phyloP scores from a whole-genome alignment of 2,113 vertebrate species.

The Percopsis transmontana region DNA sequence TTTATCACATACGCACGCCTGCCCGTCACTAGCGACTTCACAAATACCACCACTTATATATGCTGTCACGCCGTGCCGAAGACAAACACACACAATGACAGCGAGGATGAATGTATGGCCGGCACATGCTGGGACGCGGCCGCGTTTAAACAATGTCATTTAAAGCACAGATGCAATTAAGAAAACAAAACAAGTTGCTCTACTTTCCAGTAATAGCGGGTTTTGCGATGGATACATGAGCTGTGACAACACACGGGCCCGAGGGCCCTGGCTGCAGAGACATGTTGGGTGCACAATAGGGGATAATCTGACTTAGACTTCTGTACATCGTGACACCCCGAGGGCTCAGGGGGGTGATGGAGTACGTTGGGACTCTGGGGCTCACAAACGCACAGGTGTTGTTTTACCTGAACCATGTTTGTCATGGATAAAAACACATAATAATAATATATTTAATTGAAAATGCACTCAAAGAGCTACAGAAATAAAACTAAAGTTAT shows the following conservation, averaged over 20 bases:
- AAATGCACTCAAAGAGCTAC: no score
- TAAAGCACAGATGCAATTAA: not conserved
- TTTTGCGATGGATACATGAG: constrained; percentile 7
- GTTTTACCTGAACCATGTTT: not conserved
- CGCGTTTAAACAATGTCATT: constrained; percentile 3
- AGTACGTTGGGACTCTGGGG: constrained; percentile 54
- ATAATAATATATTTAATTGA: no score
- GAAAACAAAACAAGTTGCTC: constrained; percentile 10
- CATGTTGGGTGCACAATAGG: constrained; percentile 56
- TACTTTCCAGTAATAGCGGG: constrained; percentile 2
- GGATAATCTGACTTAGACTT: constrained; percentile 59
- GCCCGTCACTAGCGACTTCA: constrained; percentile 61
- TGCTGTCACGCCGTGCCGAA: constrained; percentile 28
- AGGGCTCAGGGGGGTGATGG: constrained; percentile 59
- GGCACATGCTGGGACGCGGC: constrained; percentile 17
- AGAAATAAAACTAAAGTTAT: no score
- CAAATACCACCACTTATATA: constrained; percentile 53
- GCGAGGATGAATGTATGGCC: constrained; percentile 11
- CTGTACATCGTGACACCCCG: constrained; percentile 56
- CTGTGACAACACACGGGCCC: constrained; percentile 39
- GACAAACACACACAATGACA: constrained; percentile 53
- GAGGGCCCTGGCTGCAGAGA: constrained; percentile 42
- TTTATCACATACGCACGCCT: constrained; percentile 73
- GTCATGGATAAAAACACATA: not conserved
- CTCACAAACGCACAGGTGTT: constrained; percentile 8